Conservation (phyloP, 2,888 invertebrate genomes). For the Acanthoscelides obtectus region DNA sequence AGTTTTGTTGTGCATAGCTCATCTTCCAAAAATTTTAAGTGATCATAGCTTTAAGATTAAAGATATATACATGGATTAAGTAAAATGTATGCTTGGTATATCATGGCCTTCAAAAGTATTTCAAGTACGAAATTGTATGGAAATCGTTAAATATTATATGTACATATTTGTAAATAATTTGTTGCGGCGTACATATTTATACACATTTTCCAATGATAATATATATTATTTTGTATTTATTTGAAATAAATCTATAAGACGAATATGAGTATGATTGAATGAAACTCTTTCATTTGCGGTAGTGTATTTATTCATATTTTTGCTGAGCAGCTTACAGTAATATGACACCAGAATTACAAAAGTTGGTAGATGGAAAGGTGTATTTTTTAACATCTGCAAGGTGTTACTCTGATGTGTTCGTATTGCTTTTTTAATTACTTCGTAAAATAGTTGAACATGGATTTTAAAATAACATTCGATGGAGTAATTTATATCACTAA, state of each 20-base stretch:
- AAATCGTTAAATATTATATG: too few species aligned
- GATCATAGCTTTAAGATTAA: not conserved
- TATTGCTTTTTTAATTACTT: too few species aligned
- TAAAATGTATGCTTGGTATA: not conserved
- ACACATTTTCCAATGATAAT: not conserved
- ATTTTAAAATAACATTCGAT: too few species aligned
- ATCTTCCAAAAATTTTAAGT: not conserved
- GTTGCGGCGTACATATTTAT: not conserved
- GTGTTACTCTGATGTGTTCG: too few species aligned
- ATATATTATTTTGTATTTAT: not conserved
- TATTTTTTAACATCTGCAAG: not conserved
- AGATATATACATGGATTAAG: not conserved
- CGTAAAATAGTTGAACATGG: too few species aligned
- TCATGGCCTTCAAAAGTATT: not conserved
- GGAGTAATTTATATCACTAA: too few species aligned
- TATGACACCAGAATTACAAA: not conserved
- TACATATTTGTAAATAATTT: not conserved
- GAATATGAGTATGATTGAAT: not conserved
- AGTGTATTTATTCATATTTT: not conserved
- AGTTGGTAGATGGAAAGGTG: not conserved
- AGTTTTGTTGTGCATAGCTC: not conserved
- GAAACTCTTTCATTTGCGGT: not conserved
- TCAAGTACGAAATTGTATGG: not conserved
- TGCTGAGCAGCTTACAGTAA: not conserved
- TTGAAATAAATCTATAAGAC: not conserved